Conservation (phyloP, 2,797 vertebrate species). For the Mus caroli region DNA sequence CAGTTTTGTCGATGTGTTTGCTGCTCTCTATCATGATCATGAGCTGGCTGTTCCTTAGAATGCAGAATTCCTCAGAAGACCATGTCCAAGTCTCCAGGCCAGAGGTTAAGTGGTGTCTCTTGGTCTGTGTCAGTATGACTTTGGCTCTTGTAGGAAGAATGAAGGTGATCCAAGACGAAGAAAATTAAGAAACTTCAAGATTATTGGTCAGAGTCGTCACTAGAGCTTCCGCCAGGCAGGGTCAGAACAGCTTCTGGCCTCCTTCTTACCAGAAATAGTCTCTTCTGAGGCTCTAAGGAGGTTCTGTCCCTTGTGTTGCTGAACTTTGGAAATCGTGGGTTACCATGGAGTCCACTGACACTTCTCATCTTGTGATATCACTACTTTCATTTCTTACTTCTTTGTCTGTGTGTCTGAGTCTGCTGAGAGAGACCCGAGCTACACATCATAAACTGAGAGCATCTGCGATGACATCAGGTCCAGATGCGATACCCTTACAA, state of each 20-base stretch:
- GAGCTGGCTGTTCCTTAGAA: not conserved
- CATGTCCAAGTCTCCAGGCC: not conserved
- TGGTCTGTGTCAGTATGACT: rapidly evolving
- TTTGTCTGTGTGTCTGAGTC: not conserved
- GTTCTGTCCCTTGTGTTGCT: not conserved
- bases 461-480: not conserved
- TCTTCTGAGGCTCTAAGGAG: not conserved
- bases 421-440: not conserved
- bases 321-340: not conserved
- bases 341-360: too few species aligned
- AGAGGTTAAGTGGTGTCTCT: not conserved
- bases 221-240: rapidly evolving
- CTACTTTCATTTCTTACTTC: not conserved
- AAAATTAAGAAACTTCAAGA: not conserved
- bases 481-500: not conserved
- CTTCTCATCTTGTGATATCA: not conserved
- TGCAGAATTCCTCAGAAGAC: not conserved
- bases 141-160: not conserved
- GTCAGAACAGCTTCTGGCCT: rapidly evolving
- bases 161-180: not conserved
- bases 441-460: not conserved
- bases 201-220: too few species aligned
- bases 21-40: too few species aligned
- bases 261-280: too few species aligned
- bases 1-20: too few species aligned